A percentile compares a stretch with the other conserved stretches of the same genome.
Conservation (phyloP, 2,113 vertebrate genomes). For the Chaenogobius annularis region DNA sequence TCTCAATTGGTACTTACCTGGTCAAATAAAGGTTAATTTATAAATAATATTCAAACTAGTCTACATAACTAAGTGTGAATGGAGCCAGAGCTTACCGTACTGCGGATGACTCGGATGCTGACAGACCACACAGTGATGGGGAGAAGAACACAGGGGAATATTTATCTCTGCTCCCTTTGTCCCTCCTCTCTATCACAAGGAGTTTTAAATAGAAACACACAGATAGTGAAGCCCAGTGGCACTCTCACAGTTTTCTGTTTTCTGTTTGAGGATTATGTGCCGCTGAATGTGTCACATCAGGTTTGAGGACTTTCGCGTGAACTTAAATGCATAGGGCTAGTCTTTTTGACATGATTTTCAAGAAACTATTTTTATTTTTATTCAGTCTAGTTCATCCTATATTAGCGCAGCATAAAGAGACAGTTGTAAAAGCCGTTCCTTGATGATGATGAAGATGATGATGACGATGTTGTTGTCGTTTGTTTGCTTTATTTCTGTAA, state of each 20-base stretch:
- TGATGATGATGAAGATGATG: neutral
- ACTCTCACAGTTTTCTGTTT: constrained; percentile 25
- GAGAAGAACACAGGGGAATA: constrained; percentile 40
- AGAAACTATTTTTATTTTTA: no score
- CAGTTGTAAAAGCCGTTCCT: neutral
- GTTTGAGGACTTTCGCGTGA: neutral
- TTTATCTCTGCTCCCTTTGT: constrained; percentile 62
- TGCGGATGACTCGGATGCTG: constrained; percentile 39
- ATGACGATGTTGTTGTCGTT: neutral
- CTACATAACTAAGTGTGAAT: neutral
- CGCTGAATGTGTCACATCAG: neutral
- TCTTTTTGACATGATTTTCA: neutral
- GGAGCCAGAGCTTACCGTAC: constrained; percentile 60
- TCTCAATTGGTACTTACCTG: no score
- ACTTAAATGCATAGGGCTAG: neutral
- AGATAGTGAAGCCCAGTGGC: constrained; percentile 40
- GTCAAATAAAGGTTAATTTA: no score
- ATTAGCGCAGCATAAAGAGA: neutral
- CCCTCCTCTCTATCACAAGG: constrained; percentile 51
- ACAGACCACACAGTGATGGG: constrained; percentile 50
- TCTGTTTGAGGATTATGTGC: constrained; percentile 21
- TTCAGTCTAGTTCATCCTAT: neutral
- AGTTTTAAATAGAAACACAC: constrained; percentile 55
- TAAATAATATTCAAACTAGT: neutral
- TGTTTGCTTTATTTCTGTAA: neutral